Conservation (phyloP, 2,113 vertebrate species). For the Forbesichthys agassizii region DNA sequence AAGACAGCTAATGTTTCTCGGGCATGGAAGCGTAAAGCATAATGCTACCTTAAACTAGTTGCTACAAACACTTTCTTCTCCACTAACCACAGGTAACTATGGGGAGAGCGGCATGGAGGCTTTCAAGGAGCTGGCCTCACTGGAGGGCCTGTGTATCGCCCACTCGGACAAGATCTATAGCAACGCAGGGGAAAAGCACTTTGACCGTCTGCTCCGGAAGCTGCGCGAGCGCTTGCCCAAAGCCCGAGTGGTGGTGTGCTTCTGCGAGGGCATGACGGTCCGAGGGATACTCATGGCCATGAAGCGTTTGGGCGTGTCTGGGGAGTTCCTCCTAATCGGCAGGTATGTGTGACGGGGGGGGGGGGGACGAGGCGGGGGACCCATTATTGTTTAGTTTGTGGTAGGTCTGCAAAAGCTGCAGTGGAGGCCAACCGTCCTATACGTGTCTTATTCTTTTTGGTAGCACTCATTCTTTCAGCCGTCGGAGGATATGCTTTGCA, state of each 20-base stretch:
- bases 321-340: constrained; percentile 93
- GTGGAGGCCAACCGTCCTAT: too few species aligned
- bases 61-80: constrained; percentile 6
- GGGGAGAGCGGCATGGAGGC: constrained; percentile 99
- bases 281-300: constrained; percentile 94
- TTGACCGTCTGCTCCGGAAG: constrained; percentile 91
- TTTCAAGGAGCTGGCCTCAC: constrained; percentile 96
- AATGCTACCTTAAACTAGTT: neutral
- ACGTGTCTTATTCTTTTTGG: too few species aligned
- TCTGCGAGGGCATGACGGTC: constrained; percentile 98
- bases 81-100: constrained; percentile 85
- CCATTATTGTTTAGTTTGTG: neutral
- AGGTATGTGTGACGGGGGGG: constrained; percentile 76
- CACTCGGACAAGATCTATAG: constrained; percentile 99
- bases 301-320: constrained; percentile 88
- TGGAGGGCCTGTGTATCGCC: constrained; percentile 94
- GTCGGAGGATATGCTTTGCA: too few species aligned
- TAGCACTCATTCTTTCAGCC: too few species aligned
- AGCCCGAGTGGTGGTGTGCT: constrained; percentile 94
- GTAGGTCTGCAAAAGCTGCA: neutral
- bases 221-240: constrained; percentile 92
- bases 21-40: neutral
- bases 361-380: neutral
- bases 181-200: constrained; percentile 94
- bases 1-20: too few species aligned